Evolutionary conservation across 2,113 vertebrate genomes (phyloP), one percentile per base, ranked within the genome.

Genomic region (Dicaeum eximium): DNA sequence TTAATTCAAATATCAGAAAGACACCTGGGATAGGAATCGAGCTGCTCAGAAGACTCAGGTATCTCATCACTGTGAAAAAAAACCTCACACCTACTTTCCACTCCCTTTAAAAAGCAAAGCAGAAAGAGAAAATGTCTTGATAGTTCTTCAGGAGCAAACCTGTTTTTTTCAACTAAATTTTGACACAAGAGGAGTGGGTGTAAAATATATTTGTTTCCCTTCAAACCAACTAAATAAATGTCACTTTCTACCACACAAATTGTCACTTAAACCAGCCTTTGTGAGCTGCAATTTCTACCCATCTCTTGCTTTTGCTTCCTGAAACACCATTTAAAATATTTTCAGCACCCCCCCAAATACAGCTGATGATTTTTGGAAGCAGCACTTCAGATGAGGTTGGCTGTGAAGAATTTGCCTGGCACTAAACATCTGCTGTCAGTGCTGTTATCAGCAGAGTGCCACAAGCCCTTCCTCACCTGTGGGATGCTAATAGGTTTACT

Each of bases 201-300:
- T 83, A 74, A 88, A 93, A 90, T 83, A 23, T 58, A 70, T 93
- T 94, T 95, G 79, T 96, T 92, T 92, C 71, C 67, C 71, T 95
- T 90, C 84, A 96, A 78, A 86, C 71, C 81, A 88, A 61, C 79
- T 44, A 85, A 93, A 96, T 92, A 93, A 92, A 90, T 67, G 82
- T 90, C 0, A 0, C 75, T 95, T 93, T 54, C 70, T 28, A n/a
- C 82, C 66, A 67, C 56, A 86, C 51, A 94, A 83, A 94, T 80
- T 95, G 92, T 88, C 88, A 90, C 69, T 86, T 94, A 64, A 88
- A 42, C 37, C 65, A 93, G 82, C 56, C 79, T 95, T 83, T 86
- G 56, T 75, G 72, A 88, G 80, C 79, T 92, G 80, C 78, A 70
- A 8, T 70, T 92, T 87, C 88, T 80, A 53, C 61, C n/a, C 13